phyloP scores from a whole-genome alignment of 2,888 invertebrate species.

The Thereva nobilitata region DNA sequence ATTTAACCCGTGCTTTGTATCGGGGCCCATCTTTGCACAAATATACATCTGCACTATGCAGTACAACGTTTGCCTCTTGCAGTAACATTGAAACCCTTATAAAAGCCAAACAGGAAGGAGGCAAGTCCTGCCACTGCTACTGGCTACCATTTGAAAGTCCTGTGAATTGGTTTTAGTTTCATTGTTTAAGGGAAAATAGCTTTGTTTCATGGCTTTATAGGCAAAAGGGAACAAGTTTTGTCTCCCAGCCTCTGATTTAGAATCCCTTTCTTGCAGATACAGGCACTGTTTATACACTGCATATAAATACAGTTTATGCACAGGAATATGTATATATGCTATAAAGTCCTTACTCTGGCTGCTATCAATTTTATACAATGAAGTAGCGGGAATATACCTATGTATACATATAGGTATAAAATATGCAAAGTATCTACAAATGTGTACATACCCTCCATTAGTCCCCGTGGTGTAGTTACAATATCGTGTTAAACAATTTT shows the following conservation, averaged over 20 bases:
- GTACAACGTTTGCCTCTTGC: constrained; percentile 27
- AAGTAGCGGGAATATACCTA: too few species aligned
- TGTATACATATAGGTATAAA: too few species aligned
- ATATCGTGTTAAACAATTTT: too few species aligned
- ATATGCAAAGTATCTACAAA: too few species aligned
- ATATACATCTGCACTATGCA: constrained; percentile 11
- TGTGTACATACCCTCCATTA: too few species aligned
- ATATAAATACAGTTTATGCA: constrained; percentile 22
- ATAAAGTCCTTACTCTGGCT: too few species aligned
- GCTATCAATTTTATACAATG: too few species aligned
- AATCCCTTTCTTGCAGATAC: constrained; percentile 18
- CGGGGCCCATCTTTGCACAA: constrained; percentile 18
- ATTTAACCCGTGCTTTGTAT: constrained; percentile 21
- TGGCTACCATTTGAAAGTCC: constrained; percentile 12
- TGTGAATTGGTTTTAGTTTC: constrained; percentile 32
- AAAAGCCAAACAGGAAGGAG: too few species aligned
- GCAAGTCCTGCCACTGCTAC: too few species aligned
- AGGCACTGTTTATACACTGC: constrained; percentile 17
- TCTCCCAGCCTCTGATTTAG: constrained; percentile 23
- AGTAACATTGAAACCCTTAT: constrained; percentile 16
- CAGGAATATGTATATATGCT: constrained; percentile 16
- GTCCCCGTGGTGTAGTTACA: too few species aligned
- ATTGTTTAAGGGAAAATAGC: constrained; percentile 21
- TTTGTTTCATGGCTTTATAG: constrained; percentile 23
- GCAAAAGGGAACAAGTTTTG: constrained; percentile 26